Evolutionary conservation across 64 coral and sea anemone genomes (phyloP), one percentile per base, ranked within the genome.

Genomic region (Dendronephthya gigantea): DNA sequence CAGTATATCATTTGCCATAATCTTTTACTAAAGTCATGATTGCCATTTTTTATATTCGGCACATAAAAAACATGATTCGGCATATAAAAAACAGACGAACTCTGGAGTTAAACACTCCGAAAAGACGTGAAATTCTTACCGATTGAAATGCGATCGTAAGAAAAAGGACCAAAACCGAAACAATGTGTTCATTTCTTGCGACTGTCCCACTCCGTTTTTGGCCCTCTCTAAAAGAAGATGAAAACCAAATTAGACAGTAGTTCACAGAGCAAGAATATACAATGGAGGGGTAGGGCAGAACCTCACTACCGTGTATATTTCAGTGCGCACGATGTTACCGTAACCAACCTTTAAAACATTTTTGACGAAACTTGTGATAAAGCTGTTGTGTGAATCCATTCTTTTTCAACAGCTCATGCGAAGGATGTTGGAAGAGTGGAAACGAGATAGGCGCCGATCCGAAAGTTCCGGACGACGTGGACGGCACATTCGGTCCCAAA

Each of bases 91-190:
- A n/a, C n/a, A n/a, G n/a, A n/a, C n/a, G n/a, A n/a, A n/a, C n/a
- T n/a, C n/a, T n/a, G n/a, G 16, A 14, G 6, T 14, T 35, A 33
- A 33, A 39, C 35, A 34, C 23, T 9, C n/a, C 2, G 25, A 29
- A 39, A 47, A 15, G 48, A 16, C 19, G 15, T 32, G 7, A 85
- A 49, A 7, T 10, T 40, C 92, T 69, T 88, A 97, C 94, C 89
- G 93, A 85, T 97, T 97, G 45, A 97, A 93, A 87, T 97, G 92
- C 25, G 84, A 87, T 82, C 94, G 85, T 12, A 97, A 89, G 83
- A 97, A 97, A 40, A 97, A 97, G 39, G 94, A 97, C 94, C 94
- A 97, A 85, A 97, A 97, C 38, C 94, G 87, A 88, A 97, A 97
- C 51, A 97, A 40, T 23, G 94, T 97, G 29, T 97, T 97, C 88